Evolutionary conservation across 1,140 invertebrate species (phyloP).

Genomic region (Megalonaias nervosa): DNA sequence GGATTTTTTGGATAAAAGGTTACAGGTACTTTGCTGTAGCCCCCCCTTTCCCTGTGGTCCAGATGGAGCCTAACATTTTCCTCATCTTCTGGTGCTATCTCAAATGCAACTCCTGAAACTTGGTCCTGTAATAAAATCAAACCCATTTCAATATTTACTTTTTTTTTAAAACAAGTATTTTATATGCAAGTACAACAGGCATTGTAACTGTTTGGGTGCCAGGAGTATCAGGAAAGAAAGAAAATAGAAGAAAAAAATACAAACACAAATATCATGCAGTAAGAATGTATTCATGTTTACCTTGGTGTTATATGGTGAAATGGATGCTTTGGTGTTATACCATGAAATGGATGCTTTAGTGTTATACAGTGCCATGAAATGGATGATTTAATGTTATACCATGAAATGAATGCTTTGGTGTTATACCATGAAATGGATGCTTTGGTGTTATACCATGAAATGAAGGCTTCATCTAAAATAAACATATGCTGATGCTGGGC

Average conservation of each 20-base stretch:
- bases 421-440: no score
- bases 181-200: not conserved
- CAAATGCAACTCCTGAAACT: slow-evolving; percentile 94
- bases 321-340: no score
- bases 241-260: not conserved
- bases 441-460: no score
- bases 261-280: not conserved
- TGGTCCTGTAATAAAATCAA: slow-evolving; percentile 72
- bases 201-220: not conserved
- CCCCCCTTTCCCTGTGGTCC: slow-evolving; percentile 88
- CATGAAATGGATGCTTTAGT: no score
- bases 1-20: slow-evolving; percentile 55
- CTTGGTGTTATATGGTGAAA: no score
- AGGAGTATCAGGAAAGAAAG: no score
- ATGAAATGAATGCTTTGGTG: no score
- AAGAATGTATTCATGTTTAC: not conserved
- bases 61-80: slow-evolving; percentile 84
- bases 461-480: no score
- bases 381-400: no score
- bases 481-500: no score
- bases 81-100: slow-evolving; percentile 81
- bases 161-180: not conserved
- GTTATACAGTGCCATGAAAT: no score
- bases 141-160: not conserved
- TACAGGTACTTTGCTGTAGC: slow-evolving; percentile 55